A percentile compares a stretch with the other conserved stretches of the same genome.
phyloP scores from a whole-genome alignment of 2,888 invertebrate genomes.

The Amphipyra berbera region DNA sequence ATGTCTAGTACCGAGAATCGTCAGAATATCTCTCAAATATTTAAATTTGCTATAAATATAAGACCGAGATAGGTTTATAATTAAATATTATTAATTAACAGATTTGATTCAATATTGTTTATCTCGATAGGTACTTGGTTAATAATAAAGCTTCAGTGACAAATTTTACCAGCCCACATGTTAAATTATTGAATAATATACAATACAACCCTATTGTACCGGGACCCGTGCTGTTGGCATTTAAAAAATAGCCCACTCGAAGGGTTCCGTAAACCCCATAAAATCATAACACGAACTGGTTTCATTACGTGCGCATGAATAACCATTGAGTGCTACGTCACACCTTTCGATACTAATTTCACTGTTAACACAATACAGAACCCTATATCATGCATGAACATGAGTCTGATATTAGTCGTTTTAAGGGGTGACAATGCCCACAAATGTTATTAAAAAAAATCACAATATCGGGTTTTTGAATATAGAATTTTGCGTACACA shows the following conservation, averaged over 20 bases:
- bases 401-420: slow-evolving; percentile 73
- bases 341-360: slow-evolving; percentile 88
- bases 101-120: too few relatives aligned
- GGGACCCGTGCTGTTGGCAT: slow-evolving; percentile 65
- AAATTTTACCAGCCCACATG: slow-evolving; percentile 39
- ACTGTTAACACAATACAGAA: slow-evolving; percentile 80
- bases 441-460: slow-evolving; percentile 73
- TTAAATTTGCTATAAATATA: neutral
- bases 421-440: slow-evolving; percentile 78
- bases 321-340: slow-evolving; percentile 78
- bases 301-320: slow-evolving; percentile 81
- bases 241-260: slow-evolving; percentile 74
- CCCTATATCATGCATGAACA: slow-evolving; percentile 86
- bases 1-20: neutral
- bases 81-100: too few relatives aligned
- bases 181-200: slow-evolving; percentile 31
- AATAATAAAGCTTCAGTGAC: slow-evolving; percentile 14
- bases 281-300: slow-evolving; percentile 78
- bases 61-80: slow-evolving; percentile 5
- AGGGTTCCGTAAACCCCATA: slow-evolving; percentile 69
- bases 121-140: slow-evolving; percentile 1
- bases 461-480: slow-evolving; percentile 10
- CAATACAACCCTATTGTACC: slow-evolving; percentile 57
- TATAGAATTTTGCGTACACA: slow-evolving; percentile 8
- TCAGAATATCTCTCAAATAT: neutral